Conservation (phyloP, 1,140 invertebrate species). For the Bombus breviceps region DNA sequence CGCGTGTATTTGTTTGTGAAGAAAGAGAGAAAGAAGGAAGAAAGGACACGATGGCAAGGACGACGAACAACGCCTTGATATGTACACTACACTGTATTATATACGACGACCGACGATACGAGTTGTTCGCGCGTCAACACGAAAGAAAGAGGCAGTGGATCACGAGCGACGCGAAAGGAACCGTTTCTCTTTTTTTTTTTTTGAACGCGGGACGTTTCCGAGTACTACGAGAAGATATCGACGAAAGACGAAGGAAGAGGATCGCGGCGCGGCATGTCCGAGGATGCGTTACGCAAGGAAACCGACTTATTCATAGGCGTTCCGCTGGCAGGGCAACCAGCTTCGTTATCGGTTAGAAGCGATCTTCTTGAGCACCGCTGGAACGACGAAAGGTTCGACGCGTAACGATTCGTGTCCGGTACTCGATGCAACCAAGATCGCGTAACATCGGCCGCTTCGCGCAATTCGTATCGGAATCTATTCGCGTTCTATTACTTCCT, state of each 20-base stretch:
- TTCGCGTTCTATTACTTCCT: conserved; percentile 1
- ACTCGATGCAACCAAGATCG: conserved; percentile 54
- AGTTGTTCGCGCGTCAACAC: not conserved
- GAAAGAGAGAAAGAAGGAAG: not conserved
- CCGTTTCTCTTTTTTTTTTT: not conserved
- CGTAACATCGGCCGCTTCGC: conserved; percentile 38
- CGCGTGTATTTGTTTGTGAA: not conserved
- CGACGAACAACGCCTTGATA: no score
- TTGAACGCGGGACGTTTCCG: not conserved
- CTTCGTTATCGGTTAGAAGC: conserved; percentile 50
- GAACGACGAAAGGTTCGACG: conserved; percentile 66
- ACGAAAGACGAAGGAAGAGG: conserved; percentile 8
- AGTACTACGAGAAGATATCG: not conserved
- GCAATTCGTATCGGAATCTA: conserved; percentile 21
- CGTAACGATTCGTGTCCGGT: conserved; percentile 71
- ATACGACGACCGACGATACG: no score
- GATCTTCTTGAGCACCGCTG: conserved; percentile 59
- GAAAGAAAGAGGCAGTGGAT: not conserved
- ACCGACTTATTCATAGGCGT: conserved; percentile 56
- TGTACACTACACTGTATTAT: not conserved
- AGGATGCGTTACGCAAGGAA: conserved; percentile 60
- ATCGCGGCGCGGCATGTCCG: conserved; percentile 26
- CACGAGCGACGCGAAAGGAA: not conserved
- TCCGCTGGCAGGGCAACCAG: conserved; percentile 37
- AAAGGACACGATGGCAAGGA: not conserved